These are phyloP conservation scores for Oryzias sinensis DNA, from an alignment of 2,797 vertebrate genomes.

Conservation along the genomic window DNA sequence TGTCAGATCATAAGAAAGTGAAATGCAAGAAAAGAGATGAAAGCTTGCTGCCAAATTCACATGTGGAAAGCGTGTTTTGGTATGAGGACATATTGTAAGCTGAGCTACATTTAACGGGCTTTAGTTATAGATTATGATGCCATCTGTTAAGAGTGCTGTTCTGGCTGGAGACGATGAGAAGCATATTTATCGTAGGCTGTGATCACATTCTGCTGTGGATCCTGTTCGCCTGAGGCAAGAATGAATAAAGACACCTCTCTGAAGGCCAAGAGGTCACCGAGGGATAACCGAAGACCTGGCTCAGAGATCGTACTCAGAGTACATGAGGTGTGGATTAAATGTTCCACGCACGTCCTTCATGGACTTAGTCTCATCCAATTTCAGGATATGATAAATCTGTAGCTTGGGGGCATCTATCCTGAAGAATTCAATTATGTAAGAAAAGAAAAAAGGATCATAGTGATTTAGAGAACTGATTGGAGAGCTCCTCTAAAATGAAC, in stretches of 20 bases:
- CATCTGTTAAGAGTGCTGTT: slow-evolving; percentile 57
- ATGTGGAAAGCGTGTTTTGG: slow-evolving; percentile 11
- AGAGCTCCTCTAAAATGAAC: slow-evolving; percentile 70
- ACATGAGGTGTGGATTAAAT: slow-evolving; percentile 62
- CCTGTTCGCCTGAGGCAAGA: slow-evolving; percentile 22
- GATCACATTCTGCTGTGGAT: slow-evolving; percentile 34
- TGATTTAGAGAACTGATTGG: slow-evolving; percentile 67
- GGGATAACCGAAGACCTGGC: slow-evolving; percentile 46
- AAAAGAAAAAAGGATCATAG: slow-evolving; percentile 69
- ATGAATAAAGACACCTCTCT: slow-evolving; percentile 35
- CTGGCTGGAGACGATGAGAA: slow-evolving; percentile 49
- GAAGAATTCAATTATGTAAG: slow-evolving; percentile 76
- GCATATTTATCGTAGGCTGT: slow-evolving; percentile 42
- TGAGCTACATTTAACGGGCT: slow-evolving; percentile 55
- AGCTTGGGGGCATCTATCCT: slow-evolving; percentile 69
- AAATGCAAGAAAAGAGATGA: background rate
- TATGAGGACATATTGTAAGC: slow-evolving; percentile 48
- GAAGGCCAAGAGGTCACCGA: slow-evolving; percentile 48
- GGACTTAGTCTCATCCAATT: slow-evolving; percentile 68
- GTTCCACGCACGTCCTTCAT: slow-evolving; percentile 67
- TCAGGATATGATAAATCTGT: slow-evolving; percentile 73
- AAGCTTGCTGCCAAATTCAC: background rate
- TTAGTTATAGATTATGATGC: slow-evolving; percentile 64
- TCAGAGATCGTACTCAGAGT: slow-evolving; percentile 13
- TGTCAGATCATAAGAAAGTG: too few species aligned